A percentile compares a stretch with the other conserved stretches of the same genome.
Conservation (phyloP, 2,797 vertebrate genomes). For the Danio albolineatus region DNA sequence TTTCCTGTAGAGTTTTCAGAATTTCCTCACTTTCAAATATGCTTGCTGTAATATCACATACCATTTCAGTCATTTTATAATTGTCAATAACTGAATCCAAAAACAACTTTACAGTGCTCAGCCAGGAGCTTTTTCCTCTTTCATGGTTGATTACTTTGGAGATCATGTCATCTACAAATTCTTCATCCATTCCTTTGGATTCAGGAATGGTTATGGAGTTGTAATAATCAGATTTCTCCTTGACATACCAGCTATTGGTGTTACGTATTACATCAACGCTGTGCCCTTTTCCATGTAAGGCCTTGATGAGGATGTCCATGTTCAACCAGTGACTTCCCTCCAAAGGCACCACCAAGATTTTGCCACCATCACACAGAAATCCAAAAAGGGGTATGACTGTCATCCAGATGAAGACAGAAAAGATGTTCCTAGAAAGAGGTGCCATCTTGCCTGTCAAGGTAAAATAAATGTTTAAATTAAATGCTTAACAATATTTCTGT, state of each 20-base stretch:
- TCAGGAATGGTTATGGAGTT: conserved; percentile 38
- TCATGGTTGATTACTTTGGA: conserved; percentile 59
- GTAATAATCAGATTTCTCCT: conserved; percentile 44
- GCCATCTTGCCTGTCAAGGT: conserved; percentile 24
- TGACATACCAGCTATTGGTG: conserved; percentile 46
- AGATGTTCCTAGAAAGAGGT: background rate
- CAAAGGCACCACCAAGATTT: conserved; percentile 48
- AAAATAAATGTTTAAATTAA: background rate
- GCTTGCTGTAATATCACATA: conserved; percentile 56
- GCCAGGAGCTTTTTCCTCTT: conserved; percentile 48
- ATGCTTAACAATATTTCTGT: no score
- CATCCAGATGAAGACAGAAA: background rate
- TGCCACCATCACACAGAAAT: conserved; percentile 41
- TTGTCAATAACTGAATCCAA: conserved; percentile 61
- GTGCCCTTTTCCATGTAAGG: conserved; percentile 38
- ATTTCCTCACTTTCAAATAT: conserved; percentile 65
- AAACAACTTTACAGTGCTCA: conserved; percentile 57
- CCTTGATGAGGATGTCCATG: conserved; percentile 49
- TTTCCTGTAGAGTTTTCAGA: conserved; percentile 61
- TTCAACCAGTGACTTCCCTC: conserved; percentile 58
- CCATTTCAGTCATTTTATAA: conserved; percentile 55
- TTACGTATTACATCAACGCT: conserved; percentile 40
- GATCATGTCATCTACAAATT: conserved; percentile 48
- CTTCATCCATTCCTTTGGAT: conserved; percentile 35
- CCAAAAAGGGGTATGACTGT: background rate